phyloP scores from a whole-genome alignment of 2,113 vertebrate species.

The Rousettus leschenaultii region DNA sequence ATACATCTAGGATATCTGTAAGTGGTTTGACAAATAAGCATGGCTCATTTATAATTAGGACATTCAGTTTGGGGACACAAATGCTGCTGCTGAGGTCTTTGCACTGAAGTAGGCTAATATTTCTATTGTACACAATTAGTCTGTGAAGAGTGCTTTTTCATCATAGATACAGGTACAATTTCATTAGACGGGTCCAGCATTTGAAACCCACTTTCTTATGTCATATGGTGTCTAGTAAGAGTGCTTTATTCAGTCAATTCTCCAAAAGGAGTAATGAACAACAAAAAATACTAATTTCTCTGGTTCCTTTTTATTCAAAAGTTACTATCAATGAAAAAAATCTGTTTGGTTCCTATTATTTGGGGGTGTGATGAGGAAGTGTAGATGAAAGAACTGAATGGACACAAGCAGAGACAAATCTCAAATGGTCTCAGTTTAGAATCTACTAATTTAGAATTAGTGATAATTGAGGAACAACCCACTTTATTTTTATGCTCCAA shows the following conservation, averaged over 20 bases:
- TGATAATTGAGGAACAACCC: not conserved
- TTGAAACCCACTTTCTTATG: constrained; percentile 30
- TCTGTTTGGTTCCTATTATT: not conserved
- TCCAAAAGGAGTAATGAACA: not conserved
- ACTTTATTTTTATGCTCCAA: constrained; percentile 26
- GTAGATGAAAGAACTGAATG: not conserved
- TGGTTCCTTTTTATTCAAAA: not conserved
- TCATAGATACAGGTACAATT: constrained; percentile 43
- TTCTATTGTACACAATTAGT: constrained; percentile 53
- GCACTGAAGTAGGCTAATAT: constrained; percentile 52
- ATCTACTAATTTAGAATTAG: constrained; percentile 41
- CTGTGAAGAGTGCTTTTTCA: constrained; percentile 40
- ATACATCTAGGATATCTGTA: constrained; percentile 34
- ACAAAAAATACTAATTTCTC: not conserved
- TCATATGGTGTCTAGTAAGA: not conserved
- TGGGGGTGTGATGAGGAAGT: not conserved
- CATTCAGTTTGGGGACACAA: constrained; percentile 42
- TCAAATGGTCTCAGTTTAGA: constrained; percentile 9
- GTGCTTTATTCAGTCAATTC: not conserved
- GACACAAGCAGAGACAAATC: not conserved
- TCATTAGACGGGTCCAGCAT: constrained; percentile 17
- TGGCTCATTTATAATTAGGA: constrained; percentile 58
- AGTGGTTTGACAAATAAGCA: constrained; percentile 59
- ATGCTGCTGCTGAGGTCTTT: constrained; percentile 35
- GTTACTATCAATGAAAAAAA: not conserved